Conservation (phyloP, 2,888 invertebrate genomes). For the Morinoia aosen region DNA sequence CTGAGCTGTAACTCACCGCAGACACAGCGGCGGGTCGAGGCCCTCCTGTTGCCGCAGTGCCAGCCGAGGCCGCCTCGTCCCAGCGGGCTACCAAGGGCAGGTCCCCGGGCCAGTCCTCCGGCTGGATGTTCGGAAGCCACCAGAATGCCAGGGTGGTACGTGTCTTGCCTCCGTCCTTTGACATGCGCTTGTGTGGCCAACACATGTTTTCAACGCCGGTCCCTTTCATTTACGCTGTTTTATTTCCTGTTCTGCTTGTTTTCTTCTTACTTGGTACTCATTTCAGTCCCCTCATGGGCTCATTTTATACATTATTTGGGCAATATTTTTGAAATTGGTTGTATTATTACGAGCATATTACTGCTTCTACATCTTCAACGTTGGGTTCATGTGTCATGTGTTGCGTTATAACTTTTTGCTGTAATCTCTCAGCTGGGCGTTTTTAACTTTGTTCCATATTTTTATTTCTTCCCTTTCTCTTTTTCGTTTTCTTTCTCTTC, state of each 20-base stretch:
- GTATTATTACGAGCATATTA: not conserved
- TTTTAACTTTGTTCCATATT: not conserved
- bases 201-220: not conserved
- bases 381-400: not conserved
- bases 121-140: slow-evolving; percentile 66
- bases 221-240: not conserved
- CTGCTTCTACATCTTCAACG: not conserved
- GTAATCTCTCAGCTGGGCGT: not conserved
- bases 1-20: slow-evolving; percentile 29
- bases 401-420: not conserved
- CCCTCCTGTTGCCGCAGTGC: not conserved
- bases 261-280: not conserved
- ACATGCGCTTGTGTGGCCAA: not conserved
- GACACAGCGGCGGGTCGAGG: not conserved
- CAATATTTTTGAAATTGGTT: not conserved
- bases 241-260: not conserved
- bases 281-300: not conserved
- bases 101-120: slow-evolving; percentile 52
- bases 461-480: not conserved
- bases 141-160: slow-evolving; percentile 67
- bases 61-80: slow-evolving; percentile 54
- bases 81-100: slow-evolving; percentile 22
- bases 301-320: not conserved
- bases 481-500: not conserved
- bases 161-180: slow-evolving; percentile 20